These are phyloP conservation scores for Tenthredo distinguenda DNA, from an alignment of 2,888 invertebrate species.

Conservation along the genomic window DNA sequence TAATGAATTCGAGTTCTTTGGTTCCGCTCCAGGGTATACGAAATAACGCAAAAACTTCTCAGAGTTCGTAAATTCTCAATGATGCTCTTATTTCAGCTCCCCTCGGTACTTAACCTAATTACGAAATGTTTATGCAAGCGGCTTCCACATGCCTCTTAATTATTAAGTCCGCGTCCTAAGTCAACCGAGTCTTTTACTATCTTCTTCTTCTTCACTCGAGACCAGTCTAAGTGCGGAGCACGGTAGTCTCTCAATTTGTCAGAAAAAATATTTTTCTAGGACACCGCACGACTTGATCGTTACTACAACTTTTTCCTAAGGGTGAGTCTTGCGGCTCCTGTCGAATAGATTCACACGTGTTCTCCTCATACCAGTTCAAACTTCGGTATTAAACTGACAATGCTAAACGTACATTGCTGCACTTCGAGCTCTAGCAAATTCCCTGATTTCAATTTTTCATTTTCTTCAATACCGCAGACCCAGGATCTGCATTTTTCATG, in stretches of 20 bases:
- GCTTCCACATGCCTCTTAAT: conserved; percentile 64
- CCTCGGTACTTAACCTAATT: conserved; percentile 57
- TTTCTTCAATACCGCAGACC: background rate
- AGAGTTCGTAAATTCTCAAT: conserved; percentile 25
- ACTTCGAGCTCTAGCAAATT: background rate
- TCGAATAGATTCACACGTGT: background rate
- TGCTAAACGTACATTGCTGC: background rate
- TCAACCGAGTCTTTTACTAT: conserved; percentile 59
- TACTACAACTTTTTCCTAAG: background rate
- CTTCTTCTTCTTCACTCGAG: background rate
- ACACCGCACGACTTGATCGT: conserved; percentile 15
- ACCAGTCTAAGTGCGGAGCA: background rate
- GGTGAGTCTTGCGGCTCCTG: background rate
- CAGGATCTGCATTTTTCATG: background rate
- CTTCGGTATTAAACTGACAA: background rate
- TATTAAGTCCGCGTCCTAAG: conserved; percentile 67
- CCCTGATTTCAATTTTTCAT: background rate
- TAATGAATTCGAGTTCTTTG: background rate
- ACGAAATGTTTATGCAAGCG: conserved; percentile 63
- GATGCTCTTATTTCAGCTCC: conserved; percentile 1
- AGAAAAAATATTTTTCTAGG: conserved; percentile 48
- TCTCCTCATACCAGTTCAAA: background rate
- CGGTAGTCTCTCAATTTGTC: conserved; percentile 42
- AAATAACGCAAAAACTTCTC: conserved; percentile 7
- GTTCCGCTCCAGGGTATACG: background rate